These are phyloP conservation scores for Xiphophorus couchianus DNA, from an alignment of 2,113 vertebrate species.

Conservation along the genomic window DNA sequence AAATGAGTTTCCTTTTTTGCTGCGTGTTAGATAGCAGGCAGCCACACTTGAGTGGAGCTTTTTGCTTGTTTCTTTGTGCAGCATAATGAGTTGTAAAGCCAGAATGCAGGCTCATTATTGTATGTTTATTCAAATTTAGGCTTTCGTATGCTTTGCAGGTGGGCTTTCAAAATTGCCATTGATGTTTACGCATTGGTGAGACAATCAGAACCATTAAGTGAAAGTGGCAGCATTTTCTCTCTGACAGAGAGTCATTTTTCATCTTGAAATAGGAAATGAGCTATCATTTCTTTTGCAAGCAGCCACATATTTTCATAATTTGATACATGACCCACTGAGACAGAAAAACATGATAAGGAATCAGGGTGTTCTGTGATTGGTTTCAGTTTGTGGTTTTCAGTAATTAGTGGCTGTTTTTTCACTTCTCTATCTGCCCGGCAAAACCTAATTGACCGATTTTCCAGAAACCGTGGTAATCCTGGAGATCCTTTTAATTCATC, in stretches of 20 bases:
- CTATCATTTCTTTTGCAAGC: constrained; percentile 6
- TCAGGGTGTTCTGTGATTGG: constrained; percentile 22
- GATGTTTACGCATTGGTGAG: not conserved
- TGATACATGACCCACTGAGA: not conserved
- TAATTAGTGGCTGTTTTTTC: constrained; percentile 22
- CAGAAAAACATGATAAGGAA: constrained; percentile 12
- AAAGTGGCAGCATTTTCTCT: constrained; percentile 1
- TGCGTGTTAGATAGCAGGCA: not conserved
- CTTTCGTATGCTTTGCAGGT: not conserved
- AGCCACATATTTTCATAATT: not conserved
- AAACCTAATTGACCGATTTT: not conserved
- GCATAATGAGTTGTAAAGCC: not conserved
- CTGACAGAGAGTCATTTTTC: not conserved
- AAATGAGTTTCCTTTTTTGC: not conserved
- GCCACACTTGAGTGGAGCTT: not conserved
- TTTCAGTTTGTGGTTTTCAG: constrained; percentile 24
- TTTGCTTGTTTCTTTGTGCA: not conserved
- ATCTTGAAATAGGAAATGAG: not conserved
- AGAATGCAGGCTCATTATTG: not conserved
- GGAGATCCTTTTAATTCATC: constrained; percentile 37
- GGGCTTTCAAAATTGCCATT: not conserved
- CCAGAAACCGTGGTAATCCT: not conserved
- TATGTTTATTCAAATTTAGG: not conserved
- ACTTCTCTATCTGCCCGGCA: constrained; percentile 27
- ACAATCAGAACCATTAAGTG: not conserved